These are phyloP conservation scores for Halcyon leucocephala DNA, from an alignment of 2,797 vertebrate genomes.

Conservation along the genomic window DNA sequence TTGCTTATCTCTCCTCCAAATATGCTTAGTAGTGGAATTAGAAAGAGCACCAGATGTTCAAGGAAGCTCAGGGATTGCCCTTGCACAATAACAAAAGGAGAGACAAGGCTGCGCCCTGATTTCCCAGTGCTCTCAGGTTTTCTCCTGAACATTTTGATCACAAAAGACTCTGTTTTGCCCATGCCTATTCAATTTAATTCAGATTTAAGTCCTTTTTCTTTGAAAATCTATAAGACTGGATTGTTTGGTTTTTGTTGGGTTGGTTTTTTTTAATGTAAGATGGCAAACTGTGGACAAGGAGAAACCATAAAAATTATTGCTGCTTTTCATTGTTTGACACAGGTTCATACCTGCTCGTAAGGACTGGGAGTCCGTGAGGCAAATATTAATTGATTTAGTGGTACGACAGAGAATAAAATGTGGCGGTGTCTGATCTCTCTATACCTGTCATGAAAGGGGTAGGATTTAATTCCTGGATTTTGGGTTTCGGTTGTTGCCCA, in stretches of 20 bases:
- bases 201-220: too few species aligned
- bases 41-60: conserved; percentile 30
- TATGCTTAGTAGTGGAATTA: not conserved
- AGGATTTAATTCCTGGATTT: not conserved
- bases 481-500: not conserved
- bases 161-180: not conserved
- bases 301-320: not conserved
- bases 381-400: not conserved
- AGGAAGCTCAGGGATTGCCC: not conserved
- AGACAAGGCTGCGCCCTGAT: not conserved
- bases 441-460: not conserved
- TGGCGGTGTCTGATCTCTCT: not conserved
- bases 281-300: not conserved
- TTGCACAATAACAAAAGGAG: not conserved
- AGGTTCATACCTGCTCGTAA: not conserved
- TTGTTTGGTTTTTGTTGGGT: too few species aligned
- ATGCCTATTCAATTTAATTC: not conserved
- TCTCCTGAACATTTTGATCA: not conserved
- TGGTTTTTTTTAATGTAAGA: too few species aligned
- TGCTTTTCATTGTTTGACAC: not conserved
- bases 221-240: too few species aligned
- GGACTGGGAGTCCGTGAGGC: not conserved
- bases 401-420: not conserved
- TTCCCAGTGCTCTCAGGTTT: not conserved
- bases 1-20: not conserved